Evolutionary conservation across 2,888 invertebrate species (phyloP).

Genomic region (Macaria liturata): DNA sequence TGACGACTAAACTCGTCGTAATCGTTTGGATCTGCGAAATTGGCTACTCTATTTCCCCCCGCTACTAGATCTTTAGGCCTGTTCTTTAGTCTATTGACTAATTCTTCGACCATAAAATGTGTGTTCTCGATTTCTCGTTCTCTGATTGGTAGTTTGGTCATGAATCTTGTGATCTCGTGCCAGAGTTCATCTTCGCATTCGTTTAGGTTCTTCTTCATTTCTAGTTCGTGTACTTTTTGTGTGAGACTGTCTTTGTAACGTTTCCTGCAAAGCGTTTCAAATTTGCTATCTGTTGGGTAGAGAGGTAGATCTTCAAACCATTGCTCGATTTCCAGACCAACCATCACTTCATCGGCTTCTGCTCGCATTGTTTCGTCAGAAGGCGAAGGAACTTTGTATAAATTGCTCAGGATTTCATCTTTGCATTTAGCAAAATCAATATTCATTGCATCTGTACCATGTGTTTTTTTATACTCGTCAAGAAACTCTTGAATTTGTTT

Average conservation of each 20-base stretch:
- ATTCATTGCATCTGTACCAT: conserved; percentile 42
- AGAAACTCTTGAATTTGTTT: conserved; percentile 47
- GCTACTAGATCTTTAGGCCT: conserved; percentile 33
- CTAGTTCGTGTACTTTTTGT: conserved; percentile 52
- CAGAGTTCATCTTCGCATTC: conserved; percentile 42
- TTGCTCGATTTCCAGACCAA: conserved; percentile 58
- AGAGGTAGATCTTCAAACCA: conserved; percentile 62
- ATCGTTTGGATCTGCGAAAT: conserved; percentile 40
- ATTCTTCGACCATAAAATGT: conserved; percentile 50
- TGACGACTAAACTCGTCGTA: conserved; percentile 46
- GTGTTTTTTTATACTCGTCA: conserved; percentile 45
- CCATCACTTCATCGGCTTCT: conserved; percentile 58
- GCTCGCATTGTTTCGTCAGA: conserved; percentile 47
- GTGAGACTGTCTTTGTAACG: conserved; percentile 50
- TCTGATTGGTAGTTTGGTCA: conserved; percentile 47
- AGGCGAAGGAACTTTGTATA: conserved; percentile 59
- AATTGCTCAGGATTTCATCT: conserved; percentile 48
- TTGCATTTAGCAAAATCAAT: conserved; percentile 42
- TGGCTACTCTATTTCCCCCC: conserved; percentile 32
- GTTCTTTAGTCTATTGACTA: conserved; percentile 53
- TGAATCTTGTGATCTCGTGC: conserved; percentile 45
- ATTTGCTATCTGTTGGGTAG: conserved; percentile 32
- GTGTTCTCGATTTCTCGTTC: conserved; percentile 39
- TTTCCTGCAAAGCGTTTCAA: conserved; percentile 42
- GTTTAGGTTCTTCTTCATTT: conserved; percentile 35